A percentile compares a stretch with the other conserved stretches of the same genome.
These are phyloP conservation scores for Netelia virgata DNA, from an alignment of 2,888 invertebrate genomes.

Conservation along the genomic window DNA sequence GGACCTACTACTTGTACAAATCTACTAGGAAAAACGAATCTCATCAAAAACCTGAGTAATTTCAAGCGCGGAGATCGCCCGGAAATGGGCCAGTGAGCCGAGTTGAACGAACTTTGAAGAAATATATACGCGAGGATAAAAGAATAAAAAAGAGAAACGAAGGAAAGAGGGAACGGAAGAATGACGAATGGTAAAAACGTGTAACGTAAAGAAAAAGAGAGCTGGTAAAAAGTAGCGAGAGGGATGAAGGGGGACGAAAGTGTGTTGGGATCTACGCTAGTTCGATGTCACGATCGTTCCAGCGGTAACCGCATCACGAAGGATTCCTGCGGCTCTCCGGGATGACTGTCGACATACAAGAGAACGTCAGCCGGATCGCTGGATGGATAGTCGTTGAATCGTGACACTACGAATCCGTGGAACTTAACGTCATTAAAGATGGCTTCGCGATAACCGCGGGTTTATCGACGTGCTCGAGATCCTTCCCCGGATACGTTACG, in stretches of 20 bases:
- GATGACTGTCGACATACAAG: conserved; percentile 41
- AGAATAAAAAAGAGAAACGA: not conserved
- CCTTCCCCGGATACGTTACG: not conserved
- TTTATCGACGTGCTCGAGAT: conserved; percentile 18
- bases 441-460: conserved; percentile 26
- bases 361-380: conserved; percentile 9
- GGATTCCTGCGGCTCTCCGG: conserved; percentile 41
- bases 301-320: conserved; percentile 41
- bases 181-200: not conserved
- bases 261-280: not conserved
- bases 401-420: conserved; percentile 34
- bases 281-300: conserved; percentile 39
- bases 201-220: not conserved
- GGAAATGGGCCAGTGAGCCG: not conserved
- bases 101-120: not conserved
- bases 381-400: conserved; percentile 41
- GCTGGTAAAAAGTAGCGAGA: conserved; percentile 27
- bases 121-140: not conserved
- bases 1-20: not conserved
- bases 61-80: not conserved
- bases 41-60: too few species aligned
- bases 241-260: conserved; percentile 1
- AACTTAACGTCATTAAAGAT: conserved; percentile 54
- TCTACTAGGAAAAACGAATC: not conserved
- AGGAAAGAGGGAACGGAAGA: not conserved